Conservation (phyloP, 2,888 invertebrate genomes). For the Erebia aethiops region DNA sequence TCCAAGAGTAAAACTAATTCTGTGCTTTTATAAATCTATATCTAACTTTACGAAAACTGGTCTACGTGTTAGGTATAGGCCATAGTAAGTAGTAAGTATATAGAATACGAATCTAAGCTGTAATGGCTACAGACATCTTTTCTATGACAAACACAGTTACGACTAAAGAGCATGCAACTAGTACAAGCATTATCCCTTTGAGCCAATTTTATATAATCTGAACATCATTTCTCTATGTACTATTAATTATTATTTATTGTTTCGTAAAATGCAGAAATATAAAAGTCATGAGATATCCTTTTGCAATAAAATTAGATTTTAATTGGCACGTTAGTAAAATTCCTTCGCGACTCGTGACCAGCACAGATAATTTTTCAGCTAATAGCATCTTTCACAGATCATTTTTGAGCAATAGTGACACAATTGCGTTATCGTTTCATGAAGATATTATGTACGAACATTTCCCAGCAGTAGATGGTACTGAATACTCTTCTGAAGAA, state of each 20-base stretch:
- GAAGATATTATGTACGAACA: neutral
- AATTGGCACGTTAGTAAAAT: slow-evolving; percentile 61
- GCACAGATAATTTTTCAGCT: slow-evolving; percentile 51
- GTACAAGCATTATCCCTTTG: slow-evolving; percentile 42
- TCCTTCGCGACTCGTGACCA: slow-evolving; percentile 62
- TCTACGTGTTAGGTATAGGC: slow-evolving; percentile 53
- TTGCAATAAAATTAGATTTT: slow-evolving; percentile 37
- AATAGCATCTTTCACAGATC: slow-evolving; percentile 47
- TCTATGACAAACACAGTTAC: slow-evolving; percentile 68
- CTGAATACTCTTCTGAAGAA: slow-evolving; percentile 5
- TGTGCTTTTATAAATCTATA: slow-evolving; percentile 44
- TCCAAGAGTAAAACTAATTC: slow-evolving; percentile 28
- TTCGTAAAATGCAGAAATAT: slow-evolving; percentile 37
- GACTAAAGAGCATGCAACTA: slow-evolving; percentile 73
- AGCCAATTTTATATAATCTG: slow-evolving; percentile 30
- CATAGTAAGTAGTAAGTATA: slow-evolving; percentile 43
- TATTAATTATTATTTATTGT: slow-evolving; percentile 27
- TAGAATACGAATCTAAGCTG: slow-evolving; percentile 56
- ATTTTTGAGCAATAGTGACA: slow-evolving; percentile 50
- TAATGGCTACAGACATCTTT: slow-evolving; percentile 66
- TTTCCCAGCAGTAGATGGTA: slow-evolving; percentile 10
- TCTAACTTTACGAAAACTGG: slow-evolving; percentile 43
- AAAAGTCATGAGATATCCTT: slow-evolving; percentile 58
- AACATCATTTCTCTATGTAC: slow-evolving; percentile 25
- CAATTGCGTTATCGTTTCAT: slow-evolving; percentile 9